Evolutionary conservation across 2,888 invertebrate genomes (phyloP), one percentile per base, ranked within the genome.

Genomic region (Cheilosia vernalis): DNA sequence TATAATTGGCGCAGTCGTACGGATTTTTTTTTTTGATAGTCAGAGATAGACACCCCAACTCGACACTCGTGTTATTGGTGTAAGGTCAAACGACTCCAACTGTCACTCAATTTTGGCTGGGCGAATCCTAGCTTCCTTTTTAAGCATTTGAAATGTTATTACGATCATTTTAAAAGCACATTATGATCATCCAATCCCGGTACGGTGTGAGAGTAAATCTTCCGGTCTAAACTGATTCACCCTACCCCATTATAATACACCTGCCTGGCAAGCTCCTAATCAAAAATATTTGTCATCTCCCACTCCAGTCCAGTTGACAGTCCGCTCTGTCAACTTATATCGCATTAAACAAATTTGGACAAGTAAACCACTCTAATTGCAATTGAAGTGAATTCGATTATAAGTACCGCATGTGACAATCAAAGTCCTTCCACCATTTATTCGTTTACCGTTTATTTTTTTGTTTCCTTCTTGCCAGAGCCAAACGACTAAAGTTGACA

Each of bases 401-500:
- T 85, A 85, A 81, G 66, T 51, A 72, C 76, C 81, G 67, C 70
- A 56, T 76, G 56, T 40, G 69, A 63, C 67, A 77, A 84, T 84
- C 80, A 69, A 49, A 66, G 55, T 72, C 27, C 33, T 37, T 66
- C 61, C 55, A 21, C 42, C 66, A 30, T 72, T 67, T 42, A 60
- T 61, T 60, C 70, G 56, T 63, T 70, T 80, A 85, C 60, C 56
- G 19, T 40, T 63, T 63, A 24, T 27, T 37, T 13, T 30, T 30
- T 6, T 33, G 4, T 0, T 27, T 27, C 24, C 9, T 9, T 30
- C 9, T 30, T 7, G 3, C 66, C 64, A 55, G n/a, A 42, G 61
- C 58, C 60, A 76, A 76, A 79, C 69, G 55, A 64, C 33, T 84
- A 87, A 88, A 89, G 89, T 90, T 92, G 92, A 91, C 92, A 92